A percentile compares a stretch with the other conserved stretches of the same genome.
These are phyloP conservation scores for Drosophila setosimentum DNA, from an alignment of 2,888 invertebrate species.

Conservation along the genomic window DNA sequence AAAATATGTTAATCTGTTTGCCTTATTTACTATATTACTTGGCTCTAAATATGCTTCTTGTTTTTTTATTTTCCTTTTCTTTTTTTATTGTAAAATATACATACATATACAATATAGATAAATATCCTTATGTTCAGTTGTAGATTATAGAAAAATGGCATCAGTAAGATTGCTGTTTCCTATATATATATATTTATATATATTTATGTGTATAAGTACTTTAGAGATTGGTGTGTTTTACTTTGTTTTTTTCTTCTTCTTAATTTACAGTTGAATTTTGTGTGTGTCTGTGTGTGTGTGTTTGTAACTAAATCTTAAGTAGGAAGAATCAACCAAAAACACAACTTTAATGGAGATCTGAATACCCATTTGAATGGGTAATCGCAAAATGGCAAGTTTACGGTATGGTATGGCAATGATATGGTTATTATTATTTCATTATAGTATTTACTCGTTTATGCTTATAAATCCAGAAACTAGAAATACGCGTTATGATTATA, in stretches of 20 bases:
- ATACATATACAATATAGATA: conserved; percentile 71
- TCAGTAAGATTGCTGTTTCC: conserved; percentile 38
- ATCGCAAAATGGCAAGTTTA: conserved; percentile 44
- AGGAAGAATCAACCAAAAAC: conserved; percentile 35
- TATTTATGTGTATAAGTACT: conserved; percentile 40
- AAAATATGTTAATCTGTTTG: conserved; percentile 74
- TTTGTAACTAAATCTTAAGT: conserved; percentile 52
- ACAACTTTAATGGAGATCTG: conserved; percentile 53
- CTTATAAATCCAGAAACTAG: conserved; percentile 17
- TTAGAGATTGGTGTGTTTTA: conserved; percentile 51
- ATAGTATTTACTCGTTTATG: conserved; percentile 14
- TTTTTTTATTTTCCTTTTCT: not conserved
- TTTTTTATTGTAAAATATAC: conserved; percentile 75
- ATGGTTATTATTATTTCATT: conserved; percentile 67
- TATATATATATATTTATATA: conserved; percentile 16
- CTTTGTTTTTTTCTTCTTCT: conserved; percentile 30
- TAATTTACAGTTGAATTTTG: conserved; percentile 50
- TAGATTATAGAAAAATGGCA: conserved; percentile 68
- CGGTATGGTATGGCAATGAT: conserved; percentile 68
- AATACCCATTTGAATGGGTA: conserved; percentile 36
- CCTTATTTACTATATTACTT: conserved; percentile 65
- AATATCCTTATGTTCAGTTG: conserved; percentile 65
- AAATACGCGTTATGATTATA: conserved; percentile 28
- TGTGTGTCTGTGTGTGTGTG: conserved; percentile 1
- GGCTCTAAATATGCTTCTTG: conserved; percentile 41